Base-by-base conservation (phyloP, 2,113 vertebrate species). In the Fukomys damarensis region DNA sequence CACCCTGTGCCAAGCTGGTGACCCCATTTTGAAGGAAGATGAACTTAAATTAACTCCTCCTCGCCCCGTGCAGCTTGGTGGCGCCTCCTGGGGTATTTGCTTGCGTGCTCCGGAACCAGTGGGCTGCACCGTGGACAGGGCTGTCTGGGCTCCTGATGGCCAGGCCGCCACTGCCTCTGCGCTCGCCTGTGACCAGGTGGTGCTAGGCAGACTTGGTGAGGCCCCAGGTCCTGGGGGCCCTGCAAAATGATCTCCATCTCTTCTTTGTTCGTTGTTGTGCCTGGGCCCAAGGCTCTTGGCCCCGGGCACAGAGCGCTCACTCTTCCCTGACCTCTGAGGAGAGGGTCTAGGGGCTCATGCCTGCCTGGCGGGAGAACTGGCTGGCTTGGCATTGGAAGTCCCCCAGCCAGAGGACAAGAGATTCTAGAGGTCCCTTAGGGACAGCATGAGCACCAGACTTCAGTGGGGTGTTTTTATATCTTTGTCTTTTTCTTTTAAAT, bases 1-100 rank as follows among this genome's bases (percentile, higher is more conserved):
- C 98, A 98, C 98, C 99, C 96, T 98, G 99, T 98, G 98, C 98
- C 81, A 58, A 97, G 98, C 97, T 89, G 98, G 98, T 98, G 99
- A 91, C 98, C 98, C 97, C 97, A 32, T 96, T 97, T 80, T 96
- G 92, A 96, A 96, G 88, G 94, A 98, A 68, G 91, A n/a, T 68
- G 98, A 97, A 97, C 96, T 96, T 97, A 76, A 92, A 96, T 93
- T 77, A 91, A n/a, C 95, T 97, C 97, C 98, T 98, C 97, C 98
- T 79, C 91, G 97, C 97, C 46, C 76, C 11, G 0, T 1, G 65
- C 85, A 5, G 90, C 93, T 72, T 92, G n/a, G 0, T 5, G 20
- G 41, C 3, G 76, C 30, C 96, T 41, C 68, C 1, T 83, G 7
- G 84, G 30, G 7, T 24, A 0, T 94, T 35, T 68, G 66, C 93